Conservation (phyloP, 2,797 vertebrate genomes). For the Falco columbarius region DNA sequence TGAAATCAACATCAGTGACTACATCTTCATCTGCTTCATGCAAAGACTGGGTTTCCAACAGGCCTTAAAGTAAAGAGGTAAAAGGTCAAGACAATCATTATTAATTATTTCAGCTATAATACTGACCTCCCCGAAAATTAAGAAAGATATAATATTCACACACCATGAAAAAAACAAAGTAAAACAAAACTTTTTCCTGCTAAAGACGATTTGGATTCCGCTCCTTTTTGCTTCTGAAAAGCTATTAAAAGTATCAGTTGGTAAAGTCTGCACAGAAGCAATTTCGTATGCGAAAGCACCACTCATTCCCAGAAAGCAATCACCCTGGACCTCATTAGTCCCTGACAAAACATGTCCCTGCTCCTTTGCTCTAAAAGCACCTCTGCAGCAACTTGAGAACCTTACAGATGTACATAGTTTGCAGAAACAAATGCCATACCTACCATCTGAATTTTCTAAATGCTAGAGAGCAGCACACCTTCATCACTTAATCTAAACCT, state of each 20-base stretch:
- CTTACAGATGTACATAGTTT: neutral
- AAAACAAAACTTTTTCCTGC: neutral
- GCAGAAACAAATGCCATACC: neutral
- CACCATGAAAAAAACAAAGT: neutral
- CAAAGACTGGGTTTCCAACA: constrained; percentile 87
- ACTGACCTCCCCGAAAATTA: neutral
- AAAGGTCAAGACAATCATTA: constrained; percentile 12
- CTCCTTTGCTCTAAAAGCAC: neutral
- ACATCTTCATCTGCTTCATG: constrained; percentile 88
- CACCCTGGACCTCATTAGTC: neutral
- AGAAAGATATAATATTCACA: neutral
- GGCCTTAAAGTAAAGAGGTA: constrained; percentile 78
- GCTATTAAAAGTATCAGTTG: neutral
- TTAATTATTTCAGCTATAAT: neutral
- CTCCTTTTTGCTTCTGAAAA: neutral
- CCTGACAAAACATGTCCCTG: neutral
- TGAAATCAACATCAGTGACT: constrained; percentile 85
- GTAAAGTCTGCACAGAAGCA: neutral
- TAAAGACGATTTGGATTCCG: neutral
- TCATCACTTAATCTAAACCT: neutral
- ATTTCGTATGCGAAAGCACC: neutral
- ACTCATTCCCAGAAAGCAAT: neutral
- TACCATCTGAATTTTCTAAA: neutral
- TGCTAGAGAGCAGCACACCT: neutral
- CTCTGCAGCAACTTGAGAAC: neutral